Conservation (phyloP, 2,888 invertebrate species). For the Eucriotettix oculatus region DNA sequence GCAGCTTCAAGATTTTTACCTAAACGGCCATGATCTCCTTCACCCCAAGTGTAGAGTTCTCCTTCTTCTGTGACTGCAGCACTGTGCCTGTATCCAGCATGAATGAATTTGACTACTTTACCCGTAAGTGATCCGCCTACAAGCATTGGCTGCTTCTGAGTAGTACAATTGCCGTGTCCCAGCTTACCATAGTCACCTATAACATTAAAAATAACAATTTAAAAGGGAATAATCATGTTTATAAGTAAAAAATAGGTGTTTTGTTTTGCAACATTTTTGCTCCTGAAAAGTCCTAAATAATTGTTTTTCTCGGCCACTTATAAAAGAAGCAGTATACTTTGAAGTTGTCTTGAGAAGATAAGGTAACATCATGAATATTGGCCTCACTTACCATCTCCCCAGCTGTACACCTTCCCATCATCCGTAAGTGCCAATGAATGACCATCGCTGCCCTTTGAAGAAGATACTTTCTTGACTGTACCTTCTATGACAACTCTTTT, state of each 20-base stretch:
- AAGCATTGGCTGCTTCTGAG: slow-evolving; percentile 35
- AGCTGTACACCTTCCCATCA: slow-evolving; percentile 34
- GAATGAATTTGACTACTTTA: slow-evolving; percentile 31
- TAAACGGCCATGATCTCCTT: slow-evolving; percentile 35
- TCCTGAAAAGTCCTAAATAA: no score
- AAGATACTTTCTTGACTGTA: slow-evolving; percentile 32
- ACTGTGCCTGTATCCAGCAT: slow-evolving; percentile 38
- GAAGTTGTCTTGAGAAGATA: no score
- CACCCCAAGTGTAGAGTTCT: slow-evolving; percentile 38
- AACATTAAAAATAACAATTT: not conserved
- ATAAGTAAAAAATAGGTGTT: no score
- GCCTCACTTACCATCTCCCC: slow-evolving; percentile 34
- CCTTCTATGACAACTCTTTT: slow-evolving; percentile 35
- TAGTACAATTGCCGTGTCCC: slow-evolving; percentile 34
- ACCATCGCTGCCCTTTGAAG: slow-evolving; percentile 39
- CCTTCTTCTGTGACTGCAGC: slow-evolving; percentile 38
- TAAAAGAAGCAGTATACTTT: no score
- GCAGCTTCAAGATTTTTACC: slow-evolving; percentile 15
- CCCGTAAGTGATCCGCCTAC: slow-evolving; percentile 29
- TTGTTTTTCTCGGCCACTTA: no score
- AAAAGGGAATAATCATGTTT: no score
- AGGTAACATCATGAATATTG: not conserved
- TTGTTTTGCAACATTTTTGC: no score
- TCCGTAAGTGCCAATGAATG: slow-evolving; percentile 36
- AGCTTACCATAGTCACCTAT: slow-evolving; percentile 38